Base-by-base conservation (phyloP, 2,797 vertebrate species). In the Margarornis squamiger region DNA sequence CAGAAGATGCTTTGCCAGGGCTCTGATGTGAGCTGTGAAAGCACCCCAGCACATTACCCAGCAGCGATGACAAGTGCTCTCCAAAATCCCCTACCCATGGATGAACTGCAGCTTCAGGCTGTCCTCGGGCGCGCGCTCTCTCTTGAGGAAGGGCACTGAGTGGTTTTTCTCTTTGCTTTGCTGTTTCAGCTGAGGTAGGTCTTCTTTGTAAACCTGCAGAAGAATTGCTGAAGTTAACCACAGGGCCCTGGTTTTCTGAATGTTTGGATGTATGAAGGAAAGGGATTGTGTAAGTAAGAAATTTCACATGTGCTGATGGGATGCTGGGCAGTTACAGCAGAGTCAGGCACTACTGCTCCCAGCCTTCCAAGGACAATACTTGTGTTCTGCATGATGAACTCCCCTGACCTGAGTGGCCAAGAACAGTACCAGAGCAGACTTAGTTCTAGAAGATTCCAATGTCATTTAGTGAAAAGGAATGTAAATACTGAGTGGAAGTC, bases 161-260 rank as follows among this genome's bases (percentile, higher is more conserved):
- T 98, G 99, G 97, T 98, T 99, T 97, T 98, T 98, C 97, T 98
- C 98, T 97, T 98, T 98, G 92, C 97, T 98, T 98, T 99, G 98
- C 95, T 98, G 98, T 98, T 98, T 99, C 94, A 99, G 98, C 98
- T 99, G 99, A 97, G 99, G 99, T 95, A 99, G 98, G 97, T 99
- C 99, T 98, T 99, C 99, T 98, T 99, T 99, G 97, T 99, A 99
- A 96, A 99, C 99, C 99, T 99, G 97, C 95, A 92, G 61, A 65
- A 81, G 32, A 95, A 96, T 41, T 90, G 9, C 65, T 90, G 21
- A 36, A 74, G 41, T 96, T 70, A 96, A 77, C 14, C 58, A 65
- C 38, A 89, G 2, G 0, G 68, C 67, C 83, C 70, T 52, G 73
- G 13, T 61, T 39, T 78, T 80, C 51, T 45, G 34, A 51, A 29